phyloP scores from a whole-genome alignment of 1,140 invertebrate genomes.

The Eciton burchellii region DNA sequence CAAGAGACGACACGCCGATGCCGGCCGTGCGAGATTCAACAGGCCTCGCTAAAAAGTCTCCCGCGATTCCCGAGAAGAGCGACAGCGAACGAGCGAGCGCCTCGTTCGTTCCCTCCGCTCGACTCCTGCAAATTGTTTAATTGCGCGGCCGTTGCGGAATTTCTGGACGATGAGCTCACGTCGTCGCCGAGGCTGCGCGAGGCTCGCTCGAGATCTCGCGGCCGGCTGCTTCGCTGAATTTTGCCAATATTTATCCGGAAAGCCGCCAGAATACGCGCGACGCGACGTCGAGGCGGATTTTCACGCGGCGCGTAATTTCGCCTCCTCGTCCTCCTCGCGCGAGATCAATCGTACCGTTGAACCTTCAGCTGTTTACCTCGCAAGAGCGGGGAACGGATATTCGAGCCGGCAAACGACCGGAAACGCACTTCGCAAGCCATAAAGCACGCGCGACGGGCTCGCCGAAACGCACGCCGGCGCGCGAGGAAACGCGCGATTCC shows the following conservation, averaged over 20 bases:
- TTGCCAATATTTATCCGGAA: constrained; percentile 23
- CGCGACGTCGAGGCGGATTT: not conserved
- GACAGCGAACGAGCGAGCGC: not conserved
- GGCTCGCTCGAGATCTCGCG: constrained; percentile 38
- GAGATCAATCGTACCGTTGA: constrained; percentile 15
- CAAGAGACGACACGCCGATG: constrained; percentile 1
- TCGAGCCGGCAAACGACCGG: constrained; percentile 19
- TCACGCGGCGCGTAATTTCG: no score
- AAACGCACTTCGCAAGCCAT: constrained; percentile 48
- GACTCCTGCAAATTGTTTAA: constrained; percentile 76
- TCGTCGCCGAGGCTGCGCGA: constrained; percentile 45
- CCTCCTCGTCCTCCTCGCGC: no score
- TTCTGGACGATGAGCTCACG: constrained; percentile 74
- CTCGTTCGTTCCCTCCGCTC: constrained; percentile 41
- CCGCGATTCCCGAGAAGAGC: constrained; percentile 71
- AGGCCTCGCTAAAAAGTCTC: constrained; percentile 54
- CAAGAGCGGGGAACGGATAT: constrained; percentile 13
- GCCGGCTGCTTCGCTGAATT: constrained; percentile 23
- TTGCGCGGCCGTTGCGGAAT: constrained; percentile 68
- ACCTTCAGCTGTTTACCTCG: not conserved
- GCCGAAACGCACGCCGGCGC: constrained; percentile 14
- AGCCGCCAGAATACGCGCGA: not conserved
- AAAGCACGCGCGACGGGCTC: constrained; percentile 7
- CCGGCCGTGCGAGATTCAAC: constrained; percentile 28
- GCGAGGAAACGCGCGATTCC: constrained; percentile 44